Conservation (phyloP, 2,888 invertebrate species). For the Thecophora atra region DNA sequence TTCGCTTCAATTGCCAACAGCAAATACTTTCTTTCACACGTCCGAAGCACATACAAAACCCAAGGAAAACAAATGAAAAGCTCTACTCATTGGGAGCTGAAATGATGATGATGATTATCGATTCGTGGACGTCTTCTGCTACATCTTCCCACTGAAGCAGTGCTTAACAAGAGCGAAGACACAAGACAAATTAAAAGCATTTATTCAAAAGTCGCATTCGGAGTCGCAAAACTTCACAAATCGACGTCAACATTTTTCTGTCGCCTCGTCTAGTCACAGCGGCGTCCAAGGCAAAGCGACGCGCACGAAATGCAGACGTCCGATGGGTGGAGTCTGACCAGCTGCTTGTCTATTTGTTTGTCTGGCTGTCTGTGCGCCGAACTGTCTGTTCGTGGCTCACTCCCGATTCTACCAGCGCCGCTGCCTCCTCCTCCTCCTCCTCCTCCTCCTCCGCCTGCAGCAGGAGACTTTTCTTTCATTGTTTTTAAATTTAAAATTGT, state of each 20-base stretch:
- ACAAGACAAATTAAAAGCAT: background rate
- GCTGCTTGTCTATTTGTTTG: constrained; percentile 1
- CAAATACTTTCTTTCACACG: no score
- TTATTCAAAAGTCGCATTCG: background rate
- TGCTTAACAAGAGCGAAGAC: background rate
- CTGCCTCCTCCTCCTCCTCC: no score
- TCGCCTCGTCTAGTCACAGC: constrained; percentile 48
- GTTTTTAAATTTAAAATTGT: constrained; percentile 29
- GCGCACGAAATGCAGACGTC: constrained; percentile 11
- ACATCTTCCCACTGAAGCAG: background rate
- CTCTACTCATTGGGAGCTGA: no score
- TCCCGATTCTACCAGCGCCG: constrained; percentile 39
- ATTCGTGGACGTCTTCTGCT: no score
- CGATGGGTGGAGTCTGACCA: background rate
- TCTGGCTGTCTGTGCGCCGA: background rate
- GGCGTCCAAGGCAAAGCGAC: constrained; percentile 43
- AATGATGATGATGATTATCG: no score
- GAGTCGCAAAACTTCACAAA: constrained; percentile 16
- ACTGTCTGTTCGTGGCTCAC: constrained; percentile 17
- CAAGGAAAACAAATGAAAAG: no score
- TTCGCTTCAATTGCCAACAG: no score
- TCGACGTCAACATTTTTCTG: constrained; percentile 22
- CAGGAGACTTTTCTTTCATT: background rate
- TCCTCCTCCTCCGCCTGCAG: no score
- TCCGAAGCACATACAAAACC: no score